phyloP scores from a whole-genome alignment of 2,888 invertebrate species.

The Drosophila colorata region DNA sequence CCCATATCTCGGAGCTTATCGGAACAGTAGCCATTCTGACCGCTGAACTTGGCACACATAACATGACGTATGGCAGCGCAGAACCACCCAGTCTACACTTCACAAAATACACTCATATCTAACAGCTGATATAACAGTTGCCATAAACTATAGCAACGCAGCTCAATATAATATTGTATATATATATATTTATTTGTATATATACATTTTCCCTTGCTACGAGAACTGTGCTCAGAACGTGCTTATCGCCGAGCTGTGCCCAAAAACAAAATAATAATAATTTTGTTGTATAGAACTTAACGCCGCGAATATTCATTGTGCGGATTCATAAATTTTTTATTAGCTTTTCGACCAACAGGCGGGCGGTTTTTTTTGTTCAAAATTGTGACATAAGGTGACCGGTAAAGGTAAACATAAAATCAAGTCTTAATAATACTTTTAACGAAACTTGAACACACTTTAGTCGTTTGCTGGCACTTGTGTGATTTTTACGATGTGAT shows the following conservation, averaged over 20 bases:
- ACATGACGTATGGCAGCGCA: background rate
- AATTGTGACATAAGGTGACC: slow-evolving; percentile 17
- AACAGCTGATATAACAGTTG: slow-evolving; percentile 41
- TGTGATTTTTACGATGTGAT: background rate
- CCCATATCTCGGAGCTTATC: slow-evolving; percentile 38
- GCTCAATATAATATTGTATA: slow-evolving; percentile 19
- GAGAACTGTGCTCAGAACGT: slow-evolving; percentile 40
- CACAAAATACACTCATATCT: slow-evolving; percentile 10
- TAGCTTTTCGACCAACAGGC: slow-evolving; percentile 27
- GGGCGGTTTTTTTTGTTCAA: slow-evolving; percentile 6
- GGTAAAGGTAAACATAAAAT: slow-evolving; percentile 19
- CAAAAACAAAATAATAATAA: slow-evolving; percentile 9
- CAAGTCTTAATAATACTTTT: background rate
- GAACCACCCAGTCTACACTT: background rate
- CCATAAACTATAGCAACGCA: slow-evolving; percentile 12
- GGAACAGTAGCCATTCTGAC: slow-evolving; percentile 10
- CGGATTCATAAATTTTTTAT: slow-evolving; percentile 52
- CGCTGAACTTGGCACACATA: slow-evolving; percentile 57
- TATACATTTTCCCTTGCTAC: slow-evolving; percentile 4
- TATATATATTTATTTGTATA: slow-evolving; percentile 18
- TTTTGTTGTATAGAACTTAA: slow-evolving; percentile 20
- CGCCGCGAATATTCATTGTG: slow-evolving; percentile 47
- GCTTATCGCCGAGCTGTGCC: slow-evolving; percentile 54
- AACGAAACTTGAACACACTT: slow-evolving; percentile 30
- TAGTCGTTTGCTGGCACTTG: background rate